Evolutionary conservation across 2,797 vertebrate species (phyloP).

Genomic region (Eulemur rubriventer): DNA sequence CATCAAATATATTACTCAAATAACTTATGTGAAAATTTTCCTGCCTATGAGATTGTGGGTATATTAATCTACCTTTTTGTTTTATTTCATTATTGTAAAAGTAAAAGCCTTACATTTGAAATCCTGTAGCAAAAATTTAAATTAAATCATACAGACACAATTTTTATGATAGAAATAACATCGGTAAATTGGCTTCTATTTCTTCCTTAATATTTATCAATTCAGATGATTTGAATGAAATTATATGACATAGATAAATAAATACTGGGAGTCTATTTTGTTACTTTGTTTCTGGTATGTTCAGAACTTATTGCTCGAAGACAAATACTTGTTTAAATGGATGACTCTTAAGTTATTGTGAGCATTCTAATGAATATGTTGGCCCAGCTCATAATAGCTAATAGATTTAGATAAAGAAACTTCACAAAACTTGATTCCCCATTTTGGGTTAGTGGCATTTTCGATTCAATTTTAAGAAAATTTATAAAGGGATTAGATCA

Average conservation of each 20-base stretch:
- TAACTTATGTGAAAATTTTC: constrained; percentile 7
- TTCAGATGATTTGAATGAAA: neutral
- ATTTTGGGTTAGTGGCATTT: constrained; percentile 1
- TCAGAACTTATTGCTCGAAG: neutral
- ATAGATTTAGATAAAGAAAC: constrained; percentile 19
- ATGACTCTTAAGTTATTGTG: neutral
- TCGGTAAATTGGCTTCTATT: neutral
- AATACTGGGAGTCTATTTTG: neutral
- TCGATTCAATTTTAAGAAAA: neutral
- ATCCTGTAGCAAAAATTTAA: neutral
- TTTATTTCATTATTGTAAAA: constrained; percentile 49
- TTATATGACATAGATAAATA: neutral
- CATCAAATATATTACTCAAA: constrained; percentile 57
- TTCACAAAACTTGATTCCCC: neutral
- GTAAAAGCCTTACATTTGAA: neutral
- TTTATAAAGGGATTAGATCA: neutral
- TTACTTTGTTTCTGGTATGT: neutral
- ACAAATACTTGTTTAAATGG: neutral
- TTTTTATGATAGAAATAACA: constrained; percentile 13
- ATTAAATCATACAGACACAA: neutral
- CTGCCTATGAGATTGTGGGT: constrained; percentile 10
- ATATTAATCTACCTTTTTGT: neutral
- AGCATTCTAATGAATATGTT: neutral
- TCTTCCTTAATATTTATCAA: constrained; percentile 1
- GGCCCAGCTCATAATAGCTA: neutral